Conservation (phyloP, 2,113 vertebrate genomes). For the Tringa solitaria region DNA sequence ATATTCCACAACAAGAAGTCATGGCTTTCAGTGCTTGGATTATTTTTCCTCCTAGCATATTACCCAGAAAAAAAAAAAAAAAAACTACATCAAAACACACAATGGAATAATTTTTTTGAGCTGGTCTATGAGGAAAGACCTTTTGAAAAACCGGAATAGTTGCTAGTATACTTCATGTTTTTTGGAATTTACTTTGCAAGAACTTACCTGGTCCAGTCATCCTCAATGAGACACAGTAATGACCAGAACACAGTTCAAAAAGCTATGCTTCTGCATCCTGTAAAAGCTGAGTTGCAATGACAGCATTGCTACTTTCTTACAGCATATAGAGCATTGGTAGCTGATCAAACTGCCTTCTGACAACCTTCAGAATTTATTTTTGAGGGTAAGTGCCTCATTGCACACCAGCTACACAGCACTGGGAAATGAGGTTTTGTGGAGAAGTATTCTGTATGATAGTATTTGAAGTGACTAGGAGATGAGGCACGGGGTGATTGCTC, state of each 20-base stretch:
- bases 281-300: not conserved
- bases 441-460: not conserved
- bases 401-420: not conserved
- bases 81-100: not conserved
- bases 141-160: not conserved
- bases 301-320: not conserved
- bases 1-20: not conserved
- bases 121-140: not conserved
- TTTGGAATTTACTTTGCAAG: not conserved
- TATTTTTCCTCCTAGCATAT: not conserved
- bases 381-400: conserved; percentile 7
- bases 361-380: not conserved
- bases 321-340: not conserved
- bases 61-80: not conserved
- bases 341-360: not conserved
- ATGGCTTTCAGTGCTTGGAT: not conserved
- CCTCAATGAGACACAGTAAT: not conserved
- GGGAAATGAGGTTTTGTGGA: conserved; percentile 2
- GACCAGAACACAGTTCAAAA: not conserved
- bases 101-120: not conserved
- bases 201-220: not conserved
- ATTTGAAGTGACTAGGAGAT: conserved; percentile 30
- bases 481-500: not conserved
- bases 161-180: not conserved
- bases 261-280: not conserved